Evolutionary conservation across 2,888 invertebrate species (phyloP).

Genomic region (Hydraecia micacea): DNA sequence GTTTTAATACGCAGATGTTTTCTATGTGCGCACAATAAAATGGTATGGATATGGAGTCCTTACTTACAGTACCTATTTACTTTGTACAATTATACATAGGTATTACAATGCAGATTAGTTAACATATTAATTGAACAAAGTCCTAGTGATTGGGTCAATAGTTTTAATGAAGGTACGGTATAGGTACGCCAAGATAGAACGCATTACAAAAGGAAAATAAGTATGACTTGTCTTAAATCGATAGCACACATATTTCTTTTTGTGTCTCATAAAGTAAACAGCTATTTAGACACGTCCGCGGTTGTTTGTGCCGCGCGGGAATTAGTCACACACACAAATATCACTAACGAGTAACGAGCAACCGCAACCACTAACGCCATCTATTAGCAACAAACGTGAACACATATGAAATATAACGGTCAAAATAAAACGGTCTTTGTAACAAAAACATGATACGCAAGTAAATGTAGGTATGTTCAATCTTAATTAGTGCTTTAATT

Average conservation of each 20-base stretch:
- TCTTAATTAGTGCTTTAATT: slow-evolving; percentile 47
- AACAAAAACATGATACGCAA: slow-evolving; percentile 31
- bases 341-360: slow-evolving; percentile 11
- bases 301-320: slow-evolving; percentile 53
- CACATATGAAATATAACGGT: slow-evolving; percentile 58
- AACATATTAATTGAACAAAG: slow-evolving; percentile 36
- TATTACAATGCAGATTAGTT: slow-evolving; percentile 26
- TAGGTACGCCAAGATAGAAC: background rate
- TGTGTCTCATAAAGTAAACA: slow-evolving; percentile 60
- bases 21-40: slow-evolving; percentile 38
- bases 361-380: slow-evolving; percentile 75
- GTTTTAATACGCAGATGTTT: slow-evolving; percentile 32
- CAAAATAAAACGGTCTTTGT: slow-evolving; percentile 31
- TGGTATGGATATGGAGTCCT: background rate
- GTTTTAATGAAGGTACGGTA: background rate
- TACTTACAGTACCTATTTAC: slow-evolving; percentile 5
- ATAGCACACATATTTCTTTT: slow-evolving; percentile 36
- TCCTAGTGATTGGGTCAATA: slow-evolving; percentile 32
- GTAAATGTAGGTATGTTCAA: slow-evolving; percentile 26
- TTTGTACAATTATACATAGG: slow-evolving; percentile 7
- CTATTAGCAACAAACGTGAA: slow-evolving; percentile 59
- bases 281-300: slow-evolving; percentile 60
- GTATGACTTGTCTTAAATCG: slow-evolving; percentile 33
- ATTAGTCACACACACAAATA: slow-evolving; percentile 64
- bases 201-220: slow-evolving; percentile 5